A percentile compares a stretch with the other conserved stretches of the same genome.
phyloP scores from a whole-genome alignment of 2,888 invertebrate species.

The Parnassius orleans region DNA sequence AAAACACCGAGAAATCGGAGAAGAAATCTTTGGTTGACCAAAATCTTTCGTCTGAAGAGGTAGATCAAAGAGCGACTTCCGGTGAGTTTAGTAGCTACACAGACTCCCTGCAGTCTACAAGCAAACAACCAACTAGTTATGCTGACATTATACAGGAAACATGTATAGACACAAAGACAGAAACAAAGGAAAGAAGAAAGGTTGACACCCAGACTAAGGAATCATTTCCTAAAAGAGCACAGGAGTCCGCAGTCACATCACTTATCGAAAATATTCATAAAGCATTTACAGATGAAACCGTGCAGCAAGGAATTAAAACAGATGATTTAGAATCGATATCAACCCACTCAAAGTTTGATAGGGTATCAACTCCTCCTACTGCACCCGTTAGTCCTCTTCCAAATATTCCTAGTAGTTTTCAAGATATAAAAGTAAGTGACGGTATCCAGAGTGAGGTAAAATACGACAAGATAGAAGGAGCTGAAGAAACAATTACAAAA shows the following conservation, averaged over 20 bases:
- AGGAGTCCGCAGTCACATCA: conserved; percentile 28
- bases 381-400: conserved; percentile 84
- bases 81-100: conserved; percentile 31
- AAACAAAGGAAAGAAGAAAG: background rate
- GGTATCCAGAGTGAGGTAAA: conserved; percentile 67
- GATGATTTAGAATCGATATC: conserved; percentile 54
- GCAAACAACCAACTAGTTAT: conserved; percentile 35
- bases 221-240: background rate
- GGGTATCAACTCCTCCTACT: conserved; percentile 84
- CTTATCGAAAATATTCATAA: conserved; percentile 64
- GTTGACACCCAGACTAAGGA: too few species aligned
- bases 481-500: conserved; percentile 75
- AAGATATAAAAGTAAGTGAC: conserved; percentile 64
- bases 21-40: background rate
- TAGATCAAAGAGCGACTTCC: conserved; percentile 27
- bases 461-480: conserved; percentile 64
- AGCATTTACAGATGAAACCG: conserved; percentile 60
- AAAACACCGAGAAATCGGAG: conserved; percentile 58
- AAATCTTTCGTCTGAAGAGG: background rate
- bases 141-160: conserved; percentile 22
- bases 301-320: conserved; percentile 72
- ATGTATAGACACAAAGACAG: background rate
- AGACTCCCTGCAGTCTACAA: conserved; percentile 40
- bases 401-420: conserved; percentile 60
- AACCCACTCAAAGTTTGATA: conserved; percentile 46